Conservation (phyloP, 2,113 vertebrate species). For the Phaethornis superciliosus region DNA sequence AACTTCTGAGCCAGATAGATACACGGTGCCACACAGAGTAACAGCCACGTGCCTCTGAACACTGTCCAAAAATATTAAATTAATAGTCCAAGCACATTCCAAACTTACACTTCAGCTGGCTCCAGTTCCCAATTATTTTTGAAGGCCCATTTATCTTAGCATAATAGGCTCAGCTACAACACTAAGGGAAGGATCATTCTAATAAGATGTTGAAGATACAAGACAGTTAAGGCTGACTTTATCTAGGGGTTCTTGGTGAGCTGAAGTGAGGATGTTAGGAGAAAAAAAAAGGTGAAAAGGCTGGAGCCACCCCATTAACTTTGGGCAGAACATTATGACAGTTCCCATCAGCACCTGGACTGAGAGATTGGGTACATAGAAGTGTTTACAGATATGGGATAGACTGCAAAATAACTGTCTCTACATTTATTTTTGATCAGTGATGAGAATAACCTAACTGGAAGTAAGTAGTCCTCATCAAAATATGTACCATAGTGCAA, state of each 20-base stretch:
- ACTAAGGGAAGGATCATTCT: neutral
- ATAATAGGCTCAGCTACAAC: neutral
- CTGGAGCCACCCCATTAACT: neutral
- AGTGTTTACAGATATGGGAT: neutral
- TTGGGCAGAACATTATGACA: neutral
- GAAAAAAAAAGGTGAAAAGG: neutral
- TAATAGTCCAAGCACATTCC: neutral
- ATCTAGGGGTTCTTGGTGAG: neutral
- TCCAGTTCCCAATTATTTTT: neutral
- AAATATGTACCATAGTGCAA: neutral
- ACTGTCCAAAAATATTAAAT: neutral
- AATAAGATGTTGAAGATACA: neutral
- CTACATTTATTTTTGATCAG: neutral
- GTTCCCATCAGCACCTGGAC: neutral
- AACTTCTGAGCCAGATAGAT: neutral
- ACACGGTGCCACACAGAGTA: neutral
- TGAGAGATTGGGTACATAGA: neutral
- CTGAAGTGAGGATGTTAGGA: neutral
- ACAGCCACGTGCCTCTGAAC: neutral
- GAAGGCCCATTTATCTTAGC: neutral
- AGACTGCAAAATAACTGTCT: neutral
- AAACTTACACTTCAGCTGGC: neutral
- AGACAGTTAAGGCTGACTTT: neutral
- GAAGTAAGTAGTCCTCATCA: neutral
- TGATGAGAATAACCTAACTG: neutral